Percentiles rank a stretch among this genome's conserved stretches.
Conservation (phyloP, 2,888 invertebrate species). For the Psococerastis gibbosa region DNA sequence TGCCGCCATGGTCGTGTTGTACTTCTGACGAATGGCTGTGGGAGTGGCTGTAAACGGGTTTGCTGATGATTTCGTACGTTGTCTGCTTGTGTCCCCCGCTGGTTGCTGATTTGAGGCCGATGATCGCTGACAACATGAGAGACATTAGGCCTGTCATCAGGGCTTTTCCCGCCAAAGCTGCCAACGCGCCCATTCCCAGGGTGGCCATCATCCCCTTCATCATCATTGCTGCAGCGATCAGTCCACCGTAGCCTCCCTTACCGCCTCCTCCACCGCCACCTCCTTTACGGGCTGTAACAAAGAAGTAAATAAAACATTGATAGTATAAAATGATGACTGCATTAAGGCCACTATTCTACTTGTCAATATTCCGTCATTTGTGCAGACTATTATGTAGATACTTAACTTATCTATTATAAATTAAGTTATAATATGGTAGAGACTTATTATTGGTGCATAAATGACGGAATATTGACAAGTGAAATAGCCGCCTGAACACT, state of each 20-base stretch:
- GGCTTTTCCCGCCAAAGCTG: conserved; percentile 64
- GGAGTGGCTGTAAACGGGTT: conserved; percentile 54
- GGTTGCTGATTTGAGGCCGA: conserved; percentile 41
- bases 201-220: conserved; percentile 55
- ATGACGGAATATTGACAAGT: too few relatives aligned
- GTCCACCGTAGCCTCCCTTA: conserved; percentile 25
- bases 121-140: conserved; percentile 51
- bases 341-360: too few relatives aligned
- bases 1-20: conserved; percentile 30
- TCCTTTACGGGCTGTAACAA: conserved; percentile 5
- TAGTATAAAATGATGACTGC: too few relatives aligned
- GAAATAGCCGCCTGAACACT: too few relatives aligned
- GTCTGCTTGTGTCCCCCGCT: conserved; percentile 31
- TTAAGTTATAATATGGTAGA: too few relatives aligned
- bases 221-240: conserved; percentile 33
- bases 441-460: too few relatives aligned
- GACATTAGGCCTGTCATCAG: conserved; percentile 67
- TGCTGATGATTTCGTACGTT: conserved; percentile 68
- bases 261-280: conserved; percentile 24
- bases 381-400: too few relatives aligned
- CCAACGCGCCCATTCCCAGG: conserved; percentile 52
- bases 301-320: too few relatives aligned
- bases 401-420: too few relatives aligned
- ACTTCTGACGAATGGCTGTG: conserved; percentile 46
- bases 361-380: too few relatives aligned